Percentiles rank a stretch among this genome's conserved stretches.
These are phyloP conservation scores for Araneus ventricosus DNA, from an alignment of 1,140 invertebrate genomes.

Conservation along the genomic window DNA sequence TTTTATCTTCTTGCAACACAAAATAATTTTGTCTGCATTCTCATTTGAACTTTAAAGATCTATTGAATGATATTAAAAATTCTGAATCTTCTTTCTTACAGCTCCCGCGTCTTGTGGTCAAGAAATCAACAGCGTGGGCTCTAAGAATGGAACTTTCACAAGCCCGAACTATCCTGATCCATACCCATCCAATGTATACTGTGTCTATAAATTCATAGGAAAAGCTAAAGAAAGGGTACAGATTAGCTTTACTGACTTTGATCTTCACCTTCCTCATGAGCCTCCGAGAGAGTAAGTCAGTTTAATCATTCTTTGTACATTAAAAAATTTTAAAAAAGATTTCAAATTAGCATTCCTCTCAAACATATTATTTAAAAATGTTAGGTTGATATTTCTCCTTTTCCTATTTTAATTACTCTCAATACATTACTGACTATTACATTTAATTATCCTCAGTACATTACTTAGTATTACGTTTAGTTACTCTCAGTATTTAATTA, in stretches of 20 bases:
- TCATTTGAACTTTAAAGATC: neutral
- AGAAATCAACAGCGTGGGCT: conserved; percentile 78
- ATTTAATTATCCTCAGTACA: too few species aligned
- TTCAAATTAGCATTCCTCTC: too few species aligned
- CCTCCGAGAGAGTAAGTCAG: conserved; percentile 84
- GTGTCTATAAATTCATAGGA: conserved; percentile 91
- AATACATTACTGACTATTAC: too few species aligned
- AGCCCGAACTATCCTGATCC: conserved; percentile 88
- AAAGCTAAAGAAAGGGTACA: conserved; percentile 88
- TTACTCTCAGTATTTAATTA: too few species aligned
- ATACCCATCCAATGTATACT: conserved; percentile 87
- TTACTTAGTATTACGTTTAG: too few species aligned
- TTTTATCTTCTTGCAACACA: too few species aligned
- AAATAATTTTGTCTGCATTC: neutral
- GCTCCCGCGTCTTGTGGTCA: conserved; percentile 82
- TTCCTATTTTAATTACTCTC: too few species aligned
- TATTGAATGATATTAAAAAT: neutral
- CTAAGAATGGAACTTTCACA: conserved; percentile 88
- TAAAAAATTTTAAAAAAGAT: too few species aligned
- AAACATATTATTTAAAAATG: too few species aligned
- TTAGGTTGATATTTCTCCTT: too few species aligned
- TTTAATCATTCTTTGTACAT: neutral
- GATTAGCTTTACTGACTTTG: conserved; percentile 87
- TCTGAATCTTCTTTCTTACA: conserved; percentile 78
- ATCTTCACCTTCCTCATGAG: conserved; percentile 82